Evolutionary conservation across 2,888 invertebrate genomes (phyloP).

Genomic region (Julus scandinavius): DNA sequence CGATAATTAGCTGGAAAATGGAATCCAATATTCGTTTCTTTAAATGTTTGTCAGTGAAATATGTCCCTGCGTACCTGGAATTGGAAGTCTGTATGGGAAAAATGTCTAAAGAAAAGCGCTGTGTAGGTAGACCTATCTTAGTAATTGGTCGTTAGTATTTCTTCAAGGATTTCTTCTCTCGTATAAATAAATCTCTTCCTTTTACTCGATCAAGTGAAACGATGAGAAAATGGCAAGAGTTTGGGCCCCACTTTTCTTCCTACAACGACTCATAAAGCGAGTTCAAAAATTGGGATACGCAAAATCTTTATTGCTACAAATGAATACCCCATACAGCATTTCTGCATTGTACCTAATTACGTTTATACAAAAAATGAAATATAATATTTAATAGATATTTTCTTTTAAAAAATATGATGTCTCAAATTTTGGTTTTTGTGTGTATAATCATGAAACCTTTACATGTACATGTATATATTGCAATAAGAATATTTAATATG

Average conservation of each 20-base stretch:
- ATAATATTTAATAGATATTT: no score
- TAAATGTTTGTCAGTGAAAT: slow-evolving; percentile 40
- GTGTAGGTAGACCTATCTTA: background rate
- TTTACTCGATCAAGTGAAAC: slow-evolving; percentile 43
- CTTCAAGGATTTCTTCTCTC: slow-evolving; percentile 15
- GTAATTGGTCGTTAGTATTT: slow-evolving; percentile 46
- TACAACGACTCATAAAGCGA: background rate
- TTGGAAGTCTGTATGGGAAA: background rate
- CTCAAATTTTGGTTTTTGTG: no score
- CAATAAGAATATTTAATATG: no score
- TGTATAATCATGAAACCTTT: no score
- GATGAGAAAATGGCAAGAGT: slow-evolving; percentile 31
- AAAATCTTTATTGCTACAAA: background rate
- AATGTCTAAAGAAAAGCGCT: slow-evolving; percentile 18
- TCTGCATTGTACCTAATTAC: no score
- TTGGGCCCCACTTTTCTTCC: background rate
- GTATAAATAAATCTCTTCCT: slow-evolving; percentile 34
- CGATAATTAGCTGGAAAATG: slow-evolving; percentile 36
- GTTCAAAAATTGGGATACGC: background rate
- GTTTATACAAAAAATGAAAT: no score
- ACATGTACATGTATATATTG: no score
- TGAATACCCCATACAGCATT: no score
- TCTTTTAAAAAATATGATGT: no score
- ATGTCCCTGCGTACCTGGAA: background rate
- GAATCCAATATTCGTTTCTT: slow-evolving; percentile 28